Conservation (phyloP, 1,140 invertebrate genomes). For the Neoseiulus cucumeris region DNA sequence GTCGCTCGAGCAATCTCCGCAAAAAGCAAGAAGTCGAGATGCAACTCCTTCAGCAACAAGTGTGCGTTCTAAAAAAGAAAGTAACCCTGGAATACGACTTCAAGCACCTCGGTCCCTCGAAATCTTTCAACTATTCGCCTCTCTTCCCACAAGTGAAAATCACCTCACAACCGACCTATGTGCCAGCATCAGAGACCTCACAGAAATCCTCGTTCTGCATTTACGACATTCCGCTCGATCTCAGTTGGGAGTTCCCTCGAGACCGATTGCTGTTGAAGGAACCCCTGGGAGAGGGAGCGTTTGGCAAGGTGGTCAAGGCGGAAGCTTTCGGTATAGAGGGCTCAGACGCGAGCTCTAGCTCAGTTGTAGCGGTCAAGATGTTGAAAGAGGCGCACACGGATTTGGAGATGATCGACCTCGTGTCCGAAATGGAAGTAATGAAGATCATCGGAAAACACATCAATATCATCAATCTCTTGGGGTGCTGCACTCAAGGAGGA, state of each 20-base stretch:
- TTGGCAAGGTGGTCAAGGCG: conserved; percentile 75
- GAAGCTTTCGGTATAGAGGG: conserved; percentile 50
- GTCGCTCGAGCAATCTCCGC: neutral
- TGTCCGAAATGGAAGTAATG: conserved; percentile 98
- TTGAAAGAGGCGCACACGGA: conserved; percentile 95
- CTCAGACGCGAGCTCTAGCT: conserved; percentile 31
- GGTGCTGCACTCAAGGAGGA: conserved; percentile 84
- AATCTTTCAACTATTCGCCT: conserved; percentile 14
- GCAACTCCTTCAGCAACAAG: conserved; percentile 18
- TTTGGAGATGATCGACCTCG: conserved; percentile 82
- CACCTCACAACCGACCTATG: conserved; percentile 44
- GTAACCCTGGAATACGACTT: neutral
- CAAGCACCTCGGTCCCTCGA: neutral
- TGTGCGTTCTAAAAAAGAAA: conserved; percentile 19
- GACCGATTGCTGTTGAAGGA: conserved; percentile 53
- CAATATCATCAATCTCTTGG: conserved; percentile 90
- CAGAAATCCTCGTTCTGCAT: conserved; percentile 46
- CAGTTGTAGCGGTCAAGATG: conserved; percentile 91
- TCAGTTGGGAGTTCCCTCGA: conserved; percentile 70
- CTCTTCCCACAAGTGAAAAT: conserved; percentile 30
- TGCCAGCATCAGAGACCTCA: conserved; percentile 67
- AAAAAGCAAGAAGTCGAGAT: conserved; percentile 14
- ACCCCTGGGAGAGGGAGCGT: conserved; percentile 76
- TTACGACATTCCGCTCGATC: conserved; percentile 78
- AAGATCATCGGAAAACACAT: conserved; percentile 95